phyloP scores from a whole-genome alignment of 2,888 invertebrate genomes.

The Gymnosoma rotundatum region DNA sequence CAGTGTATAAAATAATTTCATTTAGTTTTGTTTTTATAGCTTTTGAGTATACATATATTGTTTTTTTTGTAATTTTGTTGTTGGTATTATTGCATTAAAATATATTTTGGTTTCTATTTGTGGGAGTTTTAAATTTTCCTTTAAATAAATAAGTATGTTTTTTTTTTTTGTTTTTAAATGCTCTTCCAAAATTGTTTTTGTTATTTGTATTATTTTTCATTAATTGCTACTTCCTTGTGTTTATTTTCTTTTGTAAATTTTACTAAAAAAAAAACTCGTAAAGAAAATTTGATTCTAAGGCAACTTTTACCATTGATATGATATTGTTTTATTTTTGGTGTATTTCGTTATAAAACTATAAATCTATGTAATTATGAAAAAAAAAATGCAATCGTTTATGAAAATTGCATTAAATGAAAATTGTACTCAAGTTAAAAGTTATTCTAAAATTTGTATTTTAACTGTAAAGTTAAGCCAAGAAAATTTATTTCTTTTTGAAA shows the following conservation, averaged over 20 bases:
- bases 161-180: constrained; percentile 70
- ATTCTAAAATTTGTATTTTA: background rate
- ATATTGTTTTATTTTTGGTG: constrained; percentile 67
- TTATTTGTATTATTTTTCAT: constrained; percentile 45
- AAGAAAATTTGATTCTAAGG: constrained; percentile 79
- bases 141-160: constrained; percentile 13
- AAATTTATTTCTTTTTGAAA: background rate
- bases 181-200: constrained; percentile 76
- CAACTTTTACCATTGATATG: constrained; percentile 82
- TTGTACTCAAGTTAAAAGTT: background rate
- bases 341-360: constrained; percentile 61
- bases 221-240: constrained; percentile 59
- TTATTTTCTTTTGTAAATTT: constrained; percentile 61
- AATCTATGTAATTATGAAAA: constrained; percentile 5
- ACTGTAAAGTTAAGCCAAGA: background rate
- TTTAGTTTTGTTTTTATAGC: constrained; percentile 35
- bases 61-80: constrained; percentile 18
- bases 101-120: constrained; percentile 17
- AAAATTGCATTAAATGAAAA: background rate
- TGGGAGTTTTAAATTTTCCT: constrained; percentile 50
- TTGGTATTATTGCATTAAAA: constrained; percentile 40
- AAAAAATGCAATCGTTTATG: background rate
- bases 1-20: constrained; percentile 78
- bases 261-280: constrained; percentile 68
- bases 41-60: background rate